Conservation (phyloP, 2,113 vertebrate genomes). For the Climacteris rufus region DNA sequence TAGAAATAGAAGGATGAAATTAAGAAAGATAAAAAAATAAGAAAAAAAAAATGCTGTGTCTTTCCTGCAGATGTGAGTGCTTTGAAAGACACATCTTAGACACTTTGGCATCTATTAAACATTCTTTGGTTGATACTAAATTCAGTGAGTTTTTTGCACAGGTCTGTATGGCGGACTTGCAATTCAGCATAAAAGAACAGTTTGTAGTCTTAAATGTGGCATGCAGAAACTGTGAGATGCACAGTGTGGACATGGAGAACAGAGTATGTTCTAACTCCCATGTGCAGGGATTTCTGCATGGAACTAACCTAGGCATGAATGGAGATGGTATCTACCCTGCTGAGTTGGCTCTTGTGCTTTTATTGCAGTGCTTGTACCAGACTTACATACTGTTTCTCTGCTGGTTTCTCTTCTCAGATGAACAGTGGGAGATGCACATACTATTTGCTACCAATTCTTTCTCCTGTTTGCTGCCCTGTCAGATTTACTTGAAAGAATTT, state of each 20-base stretch:
- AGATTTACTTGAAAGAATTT: constrained; percentile 19
- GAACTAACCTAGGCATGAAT: background rate
- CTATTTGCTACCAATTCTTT: constrained; percentile 2
- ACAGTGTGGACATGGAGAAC: background rate
- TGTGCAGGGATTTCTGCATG: background rate
- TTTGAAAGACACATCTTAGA: background rate
- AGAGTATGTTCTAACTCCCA: background rate
- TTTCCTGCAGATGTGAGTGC: background rate
- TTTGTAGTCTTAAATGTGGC: background rate
- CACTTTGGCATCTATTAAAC: background rate
- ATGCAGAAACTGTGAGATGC: background rate
- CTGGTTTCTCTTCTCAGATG: background rate
- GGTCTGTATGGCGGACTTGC: background rate
- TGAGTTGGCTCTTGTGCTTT: background rate
- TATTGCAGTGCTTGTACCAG: background rate
- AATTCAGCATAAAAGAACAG: background rate
- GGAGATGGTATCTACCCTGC: background rate
- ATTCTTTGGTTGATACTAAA: background rate
- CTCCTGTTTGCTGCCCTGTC: constrained; percentile 17
- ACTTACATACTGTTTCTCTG: background rate
- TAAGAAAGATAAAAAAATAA: background rate
- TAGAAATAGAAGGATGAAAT: background rate
- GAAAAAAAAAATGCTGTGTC: background rate
- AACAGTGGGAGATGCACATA: background rate
- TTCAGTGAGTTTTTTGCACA: background rate